Conservation (phyloP, 2,888 invertebrate species). For the Dichetophora obliterata region DNA sequence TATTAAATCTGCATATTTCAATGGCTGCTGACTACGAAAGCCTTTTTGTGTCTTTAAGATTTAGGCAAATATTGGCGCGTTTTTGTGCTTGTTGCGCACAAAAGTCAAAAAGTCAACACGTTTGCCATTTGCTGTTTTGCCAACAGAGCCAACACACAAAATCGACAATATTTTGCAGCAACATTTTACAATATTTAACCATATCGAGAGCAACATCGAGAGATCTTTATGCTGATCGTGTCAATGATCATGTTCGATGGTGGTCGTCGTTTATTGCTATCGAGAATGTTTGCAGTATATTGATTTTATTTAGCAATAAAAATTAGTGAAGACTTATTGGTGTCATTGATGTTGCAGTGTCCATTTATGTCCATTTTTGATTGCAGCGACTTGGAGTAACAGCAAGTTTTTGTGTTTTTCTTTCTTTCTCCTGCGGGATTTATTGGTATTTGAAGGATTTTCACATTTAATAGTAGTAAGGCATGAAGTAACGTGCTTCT, state of each 20-base stretch:
- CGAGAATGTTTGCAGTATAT: background rate
- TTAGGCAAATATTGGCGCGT: background rate
- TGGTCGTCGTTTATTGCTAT: slow-evolving; percentile 45
- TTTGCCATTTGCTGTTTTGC: slow-evolving; percentile 52
- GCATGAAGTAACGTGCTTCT: slow-evolving; percentile 6
- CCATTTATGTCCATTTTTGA: background rate
- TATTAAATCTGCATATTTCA: slow-evolving; percentile 15
- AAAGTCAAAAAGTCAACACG: slow-evolving; percentile 64
- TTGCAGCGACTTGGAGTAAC: background rate
- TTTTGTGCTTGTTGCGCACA: slow-evolving; percentile 18
- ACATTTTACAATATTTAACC: slow-evolving; percentile 4
- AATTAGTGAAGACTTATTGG: slow-evolving; percentile 21
- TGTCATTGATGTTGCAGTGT: no score
- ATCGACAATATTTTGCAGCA: slow-evolving; percentile 10
- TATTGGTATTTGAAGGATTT: background rate
- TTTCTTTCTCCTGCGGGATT: slow-evolving; percentile 2
- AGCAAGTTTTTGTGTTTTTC: background rate
- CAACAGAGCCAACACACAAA: background rate
- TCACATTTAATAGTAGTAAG: background rate
- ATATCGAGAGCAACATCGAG: slow-evolving; percentile 11
- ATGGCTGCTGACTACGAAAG: background rate
- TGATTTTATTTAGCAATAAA: slow-evolving; percentile 20
- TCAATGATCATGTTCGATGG: slow-evolving; percentile 39
- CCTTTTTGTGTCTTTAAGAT: background rate
- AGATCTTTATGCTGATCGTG: slow-evolving; percentile 37